Percentiles rank a stretch among this genome's conserved stretches.
Evolutionary conservation across 2,797 vertebrate genomes (phyloP).

Genomic region (Darevskia mixta): DNA sequence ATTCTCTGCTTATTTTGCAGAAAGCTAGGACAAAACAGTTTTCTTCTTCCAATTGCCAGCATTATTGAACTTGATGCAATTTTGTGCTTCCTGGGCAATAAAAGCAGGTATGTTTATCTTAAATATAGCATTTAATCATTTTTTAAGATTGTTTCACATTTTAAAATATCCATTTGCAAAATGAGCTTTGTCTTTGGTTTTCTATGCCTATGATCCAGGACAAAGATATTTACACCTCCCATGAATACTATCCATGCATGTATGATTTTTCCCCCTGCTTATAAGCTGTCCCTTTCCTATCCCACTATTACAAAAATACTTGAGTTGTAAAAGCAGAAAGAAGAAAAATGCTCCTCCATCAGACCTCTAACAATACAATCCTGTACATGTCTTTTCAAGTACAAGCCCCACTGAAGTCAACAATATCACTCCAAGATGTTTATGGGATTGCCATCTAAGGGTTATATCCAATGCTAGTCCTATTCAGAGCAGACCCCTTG

Average conservation of each 20-base stretch:
- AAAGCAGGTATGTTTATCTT: background rate
- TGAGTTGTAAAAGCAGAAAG: background rate
- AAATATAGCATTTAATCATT: background rate
- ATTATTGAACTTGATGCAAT: background rate
- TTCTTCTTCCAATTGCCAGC: background rate
- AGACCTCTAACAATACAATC: no score
- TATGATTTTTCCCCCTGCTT: background rate
- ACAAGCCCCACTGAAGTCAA: no score
- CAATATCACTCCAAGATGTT: no score
- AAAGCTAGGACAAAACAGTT: background rate
- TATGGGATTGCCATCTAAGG: no score
- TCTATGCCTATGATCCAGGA: background rate
- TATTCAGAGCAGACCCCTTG: no score
- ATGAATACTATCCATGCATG: background rate
- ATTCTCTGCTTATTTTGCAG: background rate
- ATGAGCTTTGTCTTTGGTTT: background rate
- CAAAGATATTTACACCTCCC: background rate
- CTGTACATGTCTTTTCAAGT: no score
- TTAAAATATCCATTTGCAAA: background rate
- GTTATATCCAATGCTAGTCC: no score
- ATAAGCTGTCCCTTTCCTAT: background rate
- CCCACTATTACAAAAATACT: background rate
- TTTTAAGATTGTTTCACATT: background rate
- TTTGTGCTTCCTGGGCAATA: background rate
- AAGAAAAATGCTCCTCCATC: background rate